Evolutionary conservation across 2,797 vertebrate species (phyloP).

Genomic region (Aulostomus chinensis): DNA sequence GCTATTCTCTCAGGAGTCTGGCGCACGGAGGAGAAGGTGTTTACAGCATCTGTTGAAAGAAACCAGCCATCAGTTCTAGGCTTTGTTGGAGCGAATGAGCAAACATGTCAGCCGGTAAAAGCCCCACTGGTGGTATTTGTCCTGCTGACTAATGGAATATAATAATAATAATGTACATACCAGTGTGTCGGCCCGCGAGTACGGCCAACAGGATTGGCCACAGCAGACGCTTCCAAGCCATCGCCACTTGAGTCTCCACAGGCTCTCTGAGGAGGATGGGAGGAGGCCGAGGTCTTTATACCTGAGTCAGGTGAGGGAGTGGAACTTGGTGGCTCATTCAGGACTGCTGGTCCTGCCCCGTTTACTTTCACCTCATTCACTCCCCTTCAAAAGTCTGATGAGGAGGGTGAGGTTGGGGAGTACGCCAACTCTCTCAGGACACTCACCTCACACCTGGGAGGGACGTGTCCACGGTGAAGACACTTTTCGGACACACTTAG

Average conservation of each 20-base stretch:
- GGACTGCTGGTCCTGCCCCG: background rate
- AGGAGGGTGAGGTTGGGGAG: background rate
- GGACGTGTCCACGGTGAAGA: background rate
- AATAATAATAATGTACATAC: conserved; percentile 62
- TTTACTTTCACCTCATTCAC: background rate
- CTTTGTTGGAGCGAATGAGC: no score
- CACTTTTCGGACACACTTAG: background rate
- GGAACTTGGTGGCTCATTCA: conserved; percentile 25
- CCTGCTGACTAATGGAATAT: background rate
- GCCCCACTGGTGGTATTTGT: no score
- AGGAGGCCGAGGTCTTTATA: conserved; percentile 63
- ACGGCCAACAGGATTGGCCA: conserved; percentile 57
- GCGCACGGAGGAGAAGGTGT: conserved; percentile 32
- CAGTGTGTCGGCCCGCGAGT: conserved; percentile 34
- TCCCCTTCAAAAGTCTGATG: background rate
- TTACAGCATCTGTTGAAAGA: conserved; percentile 46
- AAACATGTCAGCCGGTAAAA: no score
- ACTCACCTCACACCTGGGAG: conserved; percentile 1
- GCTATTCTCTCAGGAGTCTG: conserved; percentile 40
- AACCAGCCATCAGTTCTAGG: no score
- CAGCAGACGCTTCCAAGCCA: conserved; percentile 44
- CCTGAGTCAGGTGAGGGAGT: conserved; percentile 44
- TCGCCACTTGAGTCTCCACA: no score
- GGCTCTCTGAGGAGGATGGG: conserved; percentile 36
- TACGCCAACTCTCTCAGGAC: background rate